Evolutionary conservation across 2,113 vertebrate genomes (phyloP), one percentile per base, ranked within the genome.

Genomic region (Calypte anna): DNA sequence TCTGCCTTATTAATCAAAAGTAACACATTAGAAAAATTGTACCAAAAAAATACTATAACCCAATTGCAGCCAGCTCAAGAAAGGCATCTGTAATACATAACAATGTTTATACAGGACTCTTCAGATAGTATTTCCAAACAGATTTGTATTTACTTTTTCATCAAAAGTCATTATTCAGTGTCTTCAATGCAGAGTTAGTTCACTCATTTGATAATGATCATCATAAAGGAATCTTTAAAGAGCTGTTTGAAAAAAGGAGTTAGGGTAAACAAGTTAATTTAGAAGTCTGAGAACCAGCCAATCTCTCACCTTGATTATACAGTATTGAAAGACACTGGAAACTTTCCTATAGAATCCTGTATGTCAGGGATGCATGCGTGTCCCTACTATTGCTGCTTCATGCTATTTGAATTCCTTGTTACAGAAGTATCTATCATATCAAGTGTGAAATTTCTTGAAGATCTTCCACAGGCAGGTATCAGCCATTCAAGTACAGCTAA

Each of bases 401-500:
- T 40, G 40, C 40, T 40, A 40, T 40, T 40, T 13, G 40, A 40
- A 8, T 38, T 38, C 40, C 40, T 40, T 40, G 10, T 40, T 18
- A 57, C 11, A 23, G 61, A 77, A 82, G 16, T 73, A 91, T 23
- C 46, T 70, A 55, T 82, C 31, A 90, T 79, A 79, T 62, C 54
- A 62, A 79, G 40, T 44, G 40, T 11, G 19, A 63, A 75, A 90
- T 33, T 90, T 80, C 24, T 36, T 57, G 44, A 78, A 86, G 64
- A 8, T 78, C 44, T 67, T 70, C 24, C 18, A 22, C 8, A 30
- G 55, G 13, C 46, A 91, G 53, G 59, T 3, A 3, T 77, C 48
- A 88, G 59, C 67, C 33, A 27, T 82, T 87, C 51, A 33, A 63
- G 67, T 69, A 50, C 24, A 46, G 76, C 72, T 90, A 64, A 83